A percentile compares a stretch with the other conserved stretches of the same genome.
Evolutionary conservation across 1,140 invertebrate species (phyloP).

Genomic region (Semibalanus balanoides): DNA sequence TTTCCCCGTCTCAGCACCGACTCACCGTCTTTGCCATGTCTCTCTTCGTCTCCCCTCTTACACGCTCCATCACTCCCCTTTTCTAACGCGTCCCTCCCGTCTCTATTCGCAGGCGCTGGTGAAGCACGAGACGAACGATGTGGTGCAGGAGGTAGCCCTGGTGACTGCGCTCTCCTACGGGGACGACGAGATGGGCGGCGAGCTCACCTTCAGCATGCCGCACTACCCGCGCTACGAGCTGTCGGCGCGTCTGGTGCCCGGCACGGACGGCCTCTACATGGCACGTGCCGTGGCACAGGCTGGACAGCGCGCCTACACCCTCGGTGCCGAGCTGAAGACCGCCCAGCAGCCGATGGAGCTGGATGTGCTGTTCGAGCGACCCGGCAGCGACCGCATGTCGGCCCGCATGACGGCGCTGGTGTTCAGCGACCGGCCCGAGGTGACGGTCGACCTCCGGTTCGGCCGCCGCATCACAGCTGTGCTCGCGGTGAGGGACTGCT

Average conservation of each 20-base stretch:
- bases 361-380: neutral
- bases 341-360: neutral
- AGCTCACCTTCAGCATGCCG: neutral
- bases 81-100: no score
- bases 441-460: neutral
- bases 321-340: neutral
- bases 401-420: neutral
- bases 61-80: no score
- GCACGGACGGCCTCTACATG: neutral
- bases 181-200: neutral
- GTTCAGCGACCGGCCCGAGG: neutral
- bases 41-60: no score
- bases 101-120: neutral
- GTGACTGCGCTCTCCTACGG: neutral
- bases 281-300: conserved; percentile 8
- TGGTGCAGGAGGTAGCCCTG: neutral
- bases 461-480: neutral
- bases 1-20: no score
- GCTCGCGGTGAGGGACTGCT: neutral
- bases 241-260: neutral
- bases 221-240: neutral
- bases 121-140: neutral
- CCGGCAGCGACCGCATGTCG: neutral
- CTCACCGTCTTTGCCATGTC: no score
- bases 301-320: conserved; percentile 21